Percentiles rank a stretch among this genome's conserved stretches.
These are phyloP conservation scores for Catostomus latipinnis DNA, from an alignment of 2,797 vertebrate genomes.

Conservation along the genomic window DNA sequence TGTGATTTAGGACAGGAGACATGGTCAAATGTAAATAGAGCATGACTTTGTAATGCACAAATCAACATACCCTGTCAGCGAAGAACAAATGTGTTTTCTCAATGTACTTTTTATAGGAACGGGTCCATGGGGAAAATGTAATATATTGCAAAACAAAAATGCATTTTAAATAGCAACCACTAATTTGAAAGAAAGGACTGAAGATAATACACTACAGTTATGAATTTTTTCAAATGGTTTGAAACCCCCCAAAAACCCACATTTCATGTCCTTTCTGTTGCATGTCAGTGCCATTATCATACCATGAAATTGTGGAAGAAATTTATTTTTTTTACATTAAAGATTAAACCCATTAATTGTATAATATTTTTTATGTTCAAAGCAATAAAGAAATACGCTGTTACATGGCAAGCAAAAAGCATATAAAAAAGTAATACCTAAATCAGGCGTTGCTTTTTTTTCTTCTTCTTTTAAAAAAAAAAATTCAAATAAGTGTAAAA, in stretches of 20 bases:
- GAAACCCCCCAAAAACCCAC: background rate
- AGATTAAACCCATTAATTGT: background rate
- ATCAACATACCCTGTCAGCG: background rate
- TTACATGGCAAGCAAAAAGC: background rate
- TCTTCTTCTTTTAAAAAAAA: too few species aligned
- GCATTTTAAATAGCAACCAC: background rate
- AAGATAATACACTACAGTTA: background rate
- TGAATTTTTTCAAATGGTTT: background rate
- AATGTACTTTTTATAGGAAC: slow-evolving; percentile 2
- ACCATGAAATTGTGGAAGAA: background rate
- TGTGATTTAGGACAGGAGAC: too few species aligned
- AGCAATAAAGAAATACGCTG: background rate
- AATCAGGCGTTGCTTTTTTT: background rate
- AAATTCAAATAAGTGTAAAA: too few species aligned
- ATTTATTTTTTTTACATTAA: background rate
- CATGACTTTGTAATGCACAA: background rate
- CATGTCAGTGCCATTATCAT: background rate
- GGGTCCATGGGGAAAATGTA: background rate
- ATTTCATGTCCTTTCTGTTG: background rate
- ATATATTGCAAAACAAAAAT: background rate
- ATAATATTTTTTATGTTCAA: background rate
- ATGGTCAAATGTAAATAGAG: background rate
- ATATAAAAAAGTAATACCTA: background rate
- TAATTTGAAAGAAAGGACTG: background rate
- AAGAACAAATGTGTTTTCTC: background rate